Percentiles rank a stretch among this genome's conserved stretches.
These are phyloP conservation scores for Dryas iulia DNA, from an alignment of 1,140 invertebrate genomes.

Conservation along the genomic window DNA sequence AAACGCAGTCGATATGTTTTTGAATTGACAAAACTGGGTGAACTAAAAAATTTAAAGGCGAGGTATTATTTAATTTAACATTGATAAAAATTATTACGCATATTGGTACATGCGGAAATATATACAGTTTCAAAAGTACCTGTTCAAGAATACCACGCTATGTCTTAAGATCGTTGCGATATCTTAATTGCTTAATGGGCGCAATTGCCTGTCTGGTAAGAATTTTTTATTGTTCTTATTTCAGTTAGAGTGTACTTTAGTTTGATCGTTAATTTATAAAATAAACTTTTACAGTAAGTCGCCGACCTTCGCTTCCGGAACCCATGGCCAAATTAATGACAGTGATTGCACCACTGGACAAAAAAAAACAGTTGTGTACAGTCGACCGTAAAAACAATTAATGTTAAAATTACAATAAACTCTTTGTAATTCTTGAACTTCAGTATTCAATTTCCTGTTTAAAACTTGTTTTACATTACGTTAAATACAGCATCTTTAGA, in stretches of 20 bases:
- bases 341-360: slow-evolving; percentile 37
- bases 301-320: slow-evolving; percentile 50
- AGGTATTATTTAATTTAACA: background rate
- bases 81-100: background rate
- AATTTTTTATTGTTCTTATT: slow-evolving; percentile 22
- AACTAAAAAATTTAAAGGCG: background rate
- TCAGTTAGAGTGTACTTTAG: background rate
- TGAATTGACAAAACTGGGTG: background rate
- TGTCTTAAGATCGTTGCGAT: slow-evolving; percentile 8
- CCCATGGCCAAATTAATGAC: slow-evolving; percentile 55
- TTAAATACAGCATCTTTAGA: background rate
- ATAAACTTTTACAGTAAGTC: slow-evolving; percentile 32
- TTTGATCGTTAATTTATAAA: background rate
- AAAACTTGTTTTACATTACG: background rate
- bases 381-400: slow-evolving; percentile 12
- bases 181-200: slow-evolving; percentile 30
- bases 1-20: background rate
- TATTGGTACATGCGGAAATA: background rate
- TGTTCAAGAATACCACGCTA: slow-evolving; percentile 2
- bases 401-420: slow-evolving; percentile 3
- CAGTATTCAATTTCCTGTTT: background rate
- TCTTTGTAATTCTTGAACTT: background rate
- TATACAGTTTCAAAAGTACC: background rate
- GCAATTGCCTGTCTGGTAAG: slow-evolving; percentile 14
- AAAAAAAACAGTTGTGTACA: slow-evolving; percentile 42